Evolutionary conservation across 2,888 invertebrate genomes (phyloP).

Genomic region (Cactoblastis cactorum): DNA sequence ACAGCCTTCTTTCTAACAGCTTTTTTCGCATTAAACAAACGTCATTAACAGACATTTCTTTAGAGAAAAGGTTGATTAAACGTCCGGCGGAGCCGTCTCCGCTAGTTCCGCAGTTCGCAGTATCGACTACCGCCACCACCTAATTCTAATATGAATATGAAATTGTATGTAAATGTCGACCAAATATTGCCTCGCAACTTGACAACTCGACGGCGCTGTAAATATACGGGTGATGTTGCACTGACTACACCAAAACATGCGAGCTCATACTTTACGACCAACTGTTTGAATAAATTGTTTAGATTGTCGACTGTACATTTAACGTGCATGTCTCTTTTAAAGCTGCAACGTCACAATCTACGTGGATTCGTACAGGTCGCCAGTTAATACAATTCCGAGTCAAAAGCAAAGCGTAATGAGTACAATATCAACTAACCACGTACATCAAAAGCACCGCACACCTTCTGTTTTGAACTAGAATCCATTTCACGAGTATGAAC

Average conservation of each 20-base stretch:
- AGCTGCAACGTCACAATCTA: slow-evolving; percentile 28
- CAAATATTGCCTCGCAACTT: slow-evolving; percentile 63
- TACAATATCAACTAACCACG: slow-evolving; percentile 67
- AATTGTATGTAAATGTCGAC: slow-evolving; percentile 69
- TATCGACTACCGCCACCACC: slow-evolving; percentile 43
- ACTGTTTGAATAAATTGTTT: slow-evolving; percentile 63
- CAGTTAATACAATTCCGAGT: slow-evolving; percentile 45
- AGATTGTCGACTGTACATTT: slow-evolving; percentile 47
- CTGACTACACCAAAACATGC: slow-evolving; percentile 61
- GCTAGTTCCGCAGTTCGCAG: slow-evolving; percentile 36
- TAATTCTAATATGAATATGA: slow-evolving; percentile 74
- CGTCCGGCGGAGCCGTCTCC: slow-evolving; percentile 28
- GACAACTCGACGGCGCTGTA: slow-evolving; percentile 66
- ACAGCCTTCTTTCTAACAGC: not conserved
- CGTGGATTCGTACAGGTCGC: slow-evolving; percentile 38
- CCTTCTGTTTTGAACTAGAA: slow-evolving; percentile 71
- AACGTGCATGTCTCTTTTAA: slow-evolving; percentile 24
- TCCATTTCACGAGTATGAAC: slow-evolving; percentile 67
- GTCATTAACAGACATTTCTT: slow-evolving; percentile 3
- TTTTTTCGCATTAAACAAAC: not conserved
- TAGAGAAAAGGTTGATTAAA: slow-evolving; percentile 29
- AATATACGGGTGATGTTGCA: slow-evolving; percentile 61
- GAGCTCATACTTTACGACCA: slow-evolving; percentile 55
- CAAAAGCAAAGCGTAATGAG: slow-evolving; percentile 57
- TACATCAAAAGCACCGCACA: slow-evolving; percentile 55